Conservation (phyloP, 2,113 vertebrate species). For the Petaurus breviceps region DNA sequence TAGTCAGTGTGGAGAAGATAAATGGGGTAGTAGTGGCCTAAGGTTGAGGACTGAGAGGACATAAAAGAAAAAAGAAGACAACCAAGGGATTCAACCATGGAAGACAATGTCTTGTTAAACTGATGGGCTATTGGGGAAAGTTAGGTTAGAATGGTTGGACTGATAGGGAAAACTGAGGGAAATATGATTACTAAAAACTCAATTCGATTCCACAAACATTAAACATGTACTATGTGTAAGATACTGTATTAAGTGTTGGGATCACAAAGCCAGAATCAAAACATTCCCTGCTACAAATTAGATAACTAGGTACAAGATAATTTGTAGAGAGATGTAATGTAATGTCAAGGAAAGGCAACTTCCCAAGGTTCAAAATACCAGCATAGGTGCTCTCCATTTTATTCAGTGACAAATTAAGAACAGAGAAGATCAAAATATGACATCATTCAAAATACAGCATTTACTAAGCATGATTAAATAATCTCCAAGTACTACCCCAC, state of each 20-base stretch:
- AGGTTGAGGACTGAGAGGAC: not conserved
- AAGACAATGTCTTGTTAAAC: not conserved
- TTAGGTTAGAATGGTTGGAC: not conserved
- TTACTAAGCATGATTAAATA: too few relatives aligned
- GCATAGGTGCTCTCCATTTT: too few relatives aligned
- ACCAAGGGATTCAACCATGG: not conserved
- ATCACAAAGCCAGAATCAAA: not conserved
- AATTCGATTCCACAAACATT: not conserved
- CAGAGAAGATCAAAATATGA: too few relatives aligned
- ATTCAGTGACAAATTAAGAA: too few relatives aligned
- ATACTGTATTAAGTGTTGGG: not conserved
- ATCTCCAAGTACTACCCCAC: too few relatives aligned
- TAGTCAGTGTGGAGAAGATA: not conserved
- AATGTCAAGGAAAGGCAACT: too few relatives aligned
- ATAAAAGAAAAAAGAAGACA: not conserved
- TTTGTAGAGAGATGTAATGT: too few relatives aligned
- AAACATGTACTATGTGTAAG: not conserved
- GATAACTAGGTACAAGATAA: not conserved
- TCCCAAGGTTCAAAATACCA: too few relatives aligned
- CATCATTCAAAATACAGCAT: too few relatives aligned
- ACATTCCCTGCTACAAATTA: not conserved
- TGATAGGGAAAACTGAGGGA: not conserved
- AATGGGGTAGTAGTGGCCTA: not conserved
- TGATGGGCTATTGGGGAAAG: not conserved
- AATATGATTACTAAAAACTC: not conserved